These are phyloP conservation scores for Phymanthus crucifer DNA, from an alignment of 92 coral and sea anemone species.

Conservation along the genomic window DNA sequence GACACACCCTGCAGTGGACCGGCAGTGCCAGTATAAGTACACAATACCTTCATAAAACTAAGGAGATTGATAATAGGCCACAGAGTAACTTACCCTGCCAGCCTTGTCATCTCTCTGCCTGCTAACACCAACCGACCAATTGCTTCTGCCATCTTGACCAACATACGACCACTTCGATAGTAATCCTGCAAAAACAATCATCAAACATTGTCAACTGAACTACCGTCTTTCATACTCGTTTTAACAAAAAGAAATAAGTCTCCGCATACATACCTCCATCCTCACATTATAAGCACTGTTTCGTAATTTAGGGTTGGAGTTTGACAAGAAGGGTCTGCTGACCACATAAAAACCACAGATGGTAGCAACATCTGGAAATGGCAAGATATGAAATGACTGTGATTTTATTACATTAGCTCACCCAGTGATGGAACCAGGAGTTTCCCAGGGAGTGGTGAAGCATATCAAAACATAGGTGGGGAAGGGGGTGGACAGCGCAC, in stretches of 20 bases:
- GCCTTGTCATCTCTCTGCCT: conserved; percentile 92
- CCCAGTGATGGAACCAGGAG: too few species aligned
- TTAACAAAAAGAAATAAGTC: not conserved
- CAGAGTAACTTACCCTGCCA: conserved; percentile 76
- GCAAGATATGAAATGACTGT: not conserved
- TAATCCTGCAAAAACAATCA: conserved; percentile 65
- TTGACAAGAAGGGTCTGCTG: conserved; percentile 87
- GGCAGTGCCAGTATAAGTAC: not conserved
- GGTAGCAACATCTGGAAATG: conserved; percentile 79
- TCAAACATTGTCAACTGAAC: too few species aligned
- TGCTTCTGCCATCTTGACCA: conserved; percentile 99
- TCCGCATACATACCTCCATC: conserved; percentile 73
- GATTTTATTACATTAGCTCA: not conserved
- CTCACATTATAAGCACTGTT: conserved; percentile 74
- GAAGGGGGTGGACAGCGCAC: too few species aligned
- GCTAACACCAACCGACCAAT: conserved; percentile 93
- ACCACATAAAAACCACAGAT: conserved; percentile 88
- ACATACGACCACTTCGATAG: conserved; percentile 94
- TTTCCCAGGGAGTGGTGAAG: not conserved
- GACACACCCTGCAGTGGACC: too few species aligned
- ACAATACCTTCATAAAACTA: not conserved
- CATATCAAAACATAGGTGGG: too few species aligned
- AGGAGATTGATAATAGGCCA: not conserved
- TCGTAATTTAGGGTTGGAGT: conserved; percentile 60
- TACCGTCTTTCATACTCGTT: not conserved